Evolutionary conservation across 2,797 vertebrate genomes (phyloP), one percentile per base, ranked within the genome.

Genomic region (Nyctalus aviator): DNA sequence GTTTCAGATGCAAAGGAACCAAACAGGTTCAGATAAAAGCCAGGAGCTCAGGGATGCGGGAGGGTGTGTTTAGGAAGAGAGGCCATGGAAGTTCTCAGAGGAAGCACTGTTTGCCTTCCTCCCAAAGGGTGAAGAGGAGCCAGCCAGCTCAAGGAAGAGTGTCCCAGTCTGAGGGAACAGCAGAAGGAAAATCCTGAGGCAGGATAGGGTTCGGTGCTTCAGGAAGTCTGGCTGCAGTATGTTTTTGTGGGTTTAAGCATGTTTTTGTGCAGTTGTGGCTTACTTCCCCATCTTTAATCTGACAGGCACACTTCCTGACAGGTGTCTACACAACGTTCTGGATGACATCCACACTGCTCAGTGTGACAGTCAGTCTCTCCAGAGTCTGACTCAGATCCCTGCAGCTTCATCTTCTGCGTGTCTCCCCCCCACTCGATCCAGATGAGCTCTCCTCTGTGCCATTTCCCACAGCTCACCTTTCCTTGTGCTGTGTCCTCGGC

Each of bases 341-440:
- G 81, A 55, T 57, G 17, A 64, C 84, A 23, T 30, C 46, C 76
- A 72, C 8, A 3, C 21, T 8, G 27, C 68, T 32, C 46, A 4
- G 3, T 12, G 50, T n/a, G 59, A 23, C 59, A 18, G 27, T 27
- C 6, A 3, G 37, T 50, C 66, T 89, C 69, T n/a, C 41, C 53
- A 48, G 59, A 68, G 82, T 77, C 59, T 37, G 59, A 59, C 41
- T 35, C 32, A 17, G 50, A 92, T 23, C 2, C 20, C 66, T 30
- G 44, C 41, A 32, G 30, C 53, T 76, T 69, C 79, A 8, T 46
- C 46, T 68, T 30, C 32, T 21, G 5, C 55, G 0, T 0, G 7
- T n/a, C n/a, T 18, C 27, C 35, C 41, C 41, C 30, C 2, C 32
- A 4, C 8, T 30, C 3, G 0, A 30, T 25, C 73, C 6, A 2